A percentile compares a stretch with the other conserved stretches of the same genome.
Conservation (phyloP, 2,797 vertebrate species). For the Ceryle rudis region DNA sequence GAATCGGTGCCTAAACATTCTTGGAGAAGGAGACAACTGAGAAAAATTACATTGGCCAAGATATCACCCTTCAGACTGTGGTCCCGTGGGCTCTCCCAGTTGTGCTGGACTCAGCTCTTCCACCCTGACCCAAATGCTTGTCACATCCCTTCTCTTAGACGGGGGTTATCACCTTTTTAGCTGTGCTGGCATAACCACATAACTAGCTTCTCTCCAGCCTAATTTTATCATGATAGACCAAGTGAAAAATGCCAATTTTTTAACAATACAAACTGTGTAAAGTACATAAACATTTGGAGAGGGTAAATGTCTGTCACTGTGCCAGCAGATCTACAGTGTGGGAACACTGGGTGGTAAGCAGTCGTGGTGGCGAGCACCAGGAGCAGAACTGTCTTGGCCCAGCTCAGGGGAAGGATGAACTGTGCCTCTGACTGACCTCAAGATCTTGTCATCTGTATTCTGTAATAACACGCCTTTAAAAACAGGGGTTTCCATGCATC, state of each 20-base stretch:
- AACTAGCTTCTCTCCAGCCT: not conserved
- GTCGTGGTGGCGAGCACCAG: not conserved
- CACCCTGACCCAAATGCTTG: not conserved
- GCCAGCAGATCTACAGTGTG: not conserved
- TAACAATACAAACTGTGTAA: not conserved
- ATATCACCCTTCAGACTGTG: not conserved
- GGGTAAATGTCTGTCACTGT: not conserved
- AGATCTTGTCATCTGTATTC: not conserved
- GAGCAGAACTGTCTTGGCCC: not conserved
- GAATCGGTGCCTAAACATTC: not conserved
- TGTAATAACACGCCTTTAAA: not conserved
- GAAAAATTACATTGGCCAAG: not conserved
- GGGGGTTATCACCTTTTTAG: not conserved
- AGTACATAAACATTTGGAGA: not conserved
- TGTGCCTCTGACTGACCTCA: not conserved
- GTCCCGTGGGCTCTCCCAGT: not conserved
- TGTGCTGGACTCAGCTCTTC: not conserved
- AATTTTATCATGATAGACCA: not conserved
- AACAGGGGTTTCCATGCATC: not conserved
- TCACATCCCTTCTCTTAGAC: not conserved
- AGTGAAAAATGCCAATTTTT: not conserved
- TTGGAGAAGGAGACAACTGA: not conserved
- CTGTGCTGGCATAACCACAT: not conserved
- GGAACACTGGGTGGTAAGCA: not conserved
- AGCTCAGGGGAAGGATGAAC: not conserved